Percentiles rank a stretch among this genome's conserved stretches.
phyloP scores from a whole-genome alignment of 2,797 vertebrate species.

The Mormyrus hasselquistii region DNA sequence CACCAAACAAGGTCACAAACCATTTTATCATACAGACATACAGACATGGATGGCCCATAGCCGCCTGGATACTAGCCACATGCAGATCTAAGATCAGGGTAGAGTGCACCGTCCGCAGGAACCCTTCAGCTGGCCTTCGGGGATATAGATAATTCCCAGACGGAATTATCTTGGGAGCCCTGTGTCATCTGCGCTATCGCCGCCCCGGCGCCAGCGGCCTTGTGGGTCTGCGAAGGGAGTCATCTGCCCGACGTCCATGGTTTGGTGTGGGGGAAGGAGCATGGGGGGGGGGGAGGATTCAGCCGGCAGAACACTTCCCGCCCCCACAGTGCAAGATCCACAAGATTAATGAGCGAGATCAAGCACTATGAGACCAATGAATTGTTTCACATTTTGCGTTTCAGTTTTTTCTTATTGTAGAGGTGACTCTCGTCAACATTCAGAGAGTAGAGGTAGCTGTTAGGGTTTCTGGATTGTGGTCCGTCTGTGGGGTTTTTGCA shows the following conservation, averaged over 20 bases:
- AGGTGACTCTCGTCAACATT: not conserved
- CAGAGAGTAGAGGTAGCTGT: not conserved
- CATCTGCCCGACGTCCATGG: not conserved
- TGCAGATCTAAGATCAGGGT: not conserved
- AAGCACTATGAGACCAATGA: not conserved
- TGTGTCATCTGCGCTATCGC: not conserved
- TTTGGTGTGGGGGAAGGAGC: not conserved
- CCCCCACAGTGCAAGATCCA: not conserved
- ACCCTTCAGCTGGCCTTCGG: conserved; percentile 33
- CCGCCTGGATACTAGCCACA: not conserved
- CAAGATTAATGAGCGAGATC: not conserved
- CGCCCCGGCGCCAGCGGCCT: not conserved
- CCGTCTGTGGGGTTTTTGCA: not conserved
- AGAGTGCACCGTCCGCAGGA: not conserved
- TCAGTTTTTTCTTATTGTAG: not conserved
- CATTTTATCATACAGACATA: not conserved
- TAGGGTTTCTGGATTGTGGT: not conserved
- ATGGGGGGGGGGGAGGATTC: not conserved
- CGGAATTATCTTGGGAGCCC: conserved; percentile 34
- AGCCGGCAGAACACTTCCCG: not conserved
- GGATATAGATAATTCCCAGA: conserved; percentile 29
- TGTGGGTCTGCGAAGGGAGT: not conserved
- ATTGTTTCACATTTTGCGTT: not conserved
- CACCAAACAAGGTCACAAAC: not conserved
- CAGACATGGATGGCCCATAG: not conserved